phyloP scores from a whole-genome alignment of 2,113 vertebrate genomes.

The Prionailurus bengalensis region DNA sequence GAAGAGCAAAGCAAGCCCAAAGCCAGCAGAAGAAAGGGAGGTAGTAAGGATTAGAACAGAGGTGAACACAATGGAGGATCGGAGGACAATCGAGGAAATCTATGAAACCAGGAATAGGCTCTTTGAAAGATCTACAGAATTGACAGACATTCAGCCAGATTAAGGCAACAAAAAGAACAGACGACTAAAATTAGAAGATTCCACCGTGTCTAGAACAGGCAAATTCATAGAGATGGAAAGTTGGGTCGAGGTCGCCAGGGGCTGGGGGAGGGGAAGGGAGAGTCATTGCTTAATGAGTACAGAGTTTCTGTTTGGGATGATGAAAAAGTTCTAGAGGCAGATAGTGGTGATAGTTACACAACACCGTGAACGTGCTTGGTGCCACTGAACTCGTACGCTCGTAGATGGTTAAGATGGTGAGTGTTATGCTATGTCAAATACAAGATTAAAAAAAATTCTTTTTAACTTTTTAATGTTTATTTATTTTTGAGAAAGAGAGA shows the following conservation, averaged over 20 bases:
- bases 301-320: background rate
- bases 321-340: background rate
- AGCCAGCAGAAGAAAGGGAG: background rate
- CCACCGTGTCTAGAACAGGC: background rate
- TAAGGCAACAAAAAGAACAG: background rate
- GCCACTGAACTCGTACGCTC: background rate
- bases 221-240: background rate
- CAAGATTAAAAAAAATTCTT: too few species aligned
- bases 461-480: too few species aligned
- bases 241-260: background rate
- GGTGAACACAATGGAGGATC: background rate
- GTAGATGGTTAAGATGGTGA: background rate
- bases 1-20: background rate
- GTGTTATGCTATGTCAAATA: background rate
- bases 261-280: rapidly evolving
- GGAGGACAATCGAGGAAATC: background rate
- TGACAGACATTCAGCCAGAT: background rate
- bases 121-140: background rate
- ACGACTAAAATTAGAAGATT: background rate
- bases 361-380: background rate
- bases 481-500: too few species aligned
- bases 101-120: background rate
- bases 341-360: background rate
- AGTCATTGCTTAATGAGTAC: too few species aligned
- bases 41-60: background rate